phyloP scores from a whole-genome alignment of 2,113 vertebrate genomes.

The Corvus hawaiiensis region DNA sequence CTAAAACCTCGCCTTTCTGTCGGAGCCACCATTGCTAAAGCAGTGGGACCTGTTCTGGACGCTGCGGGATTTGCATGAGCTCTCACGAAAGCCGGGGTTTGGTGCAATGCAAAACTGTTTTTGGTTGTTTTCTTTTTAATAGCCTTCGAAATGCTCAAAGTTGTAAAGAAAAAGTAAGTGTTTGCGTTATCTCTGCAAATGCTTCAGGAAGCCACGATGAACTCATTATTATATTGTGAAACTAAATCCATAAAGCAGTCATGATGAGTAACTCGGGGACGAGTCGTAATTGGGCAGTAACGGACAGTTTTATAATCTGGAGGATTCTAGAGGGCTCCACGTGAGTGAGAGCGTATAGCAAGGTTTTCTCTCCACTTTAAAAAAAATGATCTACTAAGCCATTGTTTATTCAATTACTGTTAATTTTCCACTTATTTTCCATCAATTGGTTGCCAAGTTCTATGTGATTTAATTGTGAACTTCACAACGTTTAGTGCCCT shows the following conservation, averaged over 20 bases:
- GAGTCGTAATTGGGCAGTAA: background rate
- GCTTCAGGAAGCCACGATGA: constrained; percentile 48
- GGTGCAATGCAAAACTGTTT: background rate
- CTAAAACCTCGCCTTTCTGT: background rate
- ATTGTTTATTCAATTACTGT: background rate
- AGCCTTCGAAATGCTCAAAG: background rate
- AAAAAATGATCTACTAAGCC: background rate
- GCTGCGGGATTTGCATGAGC: background rate
- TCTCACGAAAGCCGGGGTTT: background rate
- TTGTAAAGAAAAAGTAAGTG: background rate
- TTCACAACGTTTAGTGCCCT: background rate
- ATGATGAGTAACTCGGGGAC: constrained; percentile 35
- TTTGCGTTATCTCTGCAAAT: constrained; percentile 45
- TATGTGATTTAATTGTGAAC: background rate
- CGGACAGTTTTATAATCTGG: background rate
- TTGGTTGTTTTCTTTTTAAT: background rate
- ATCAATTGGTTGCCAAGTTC: background rate
- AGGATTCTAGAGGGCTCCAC: background rate
- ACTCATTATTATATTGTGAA: constrained; percentile 56
- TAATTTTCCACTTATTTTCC: constrained; percentile 4
- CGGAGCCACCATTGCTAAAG: background rate
- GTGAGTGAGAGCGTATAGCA: background rate
- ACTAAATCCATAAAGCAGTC: constrained; percentile 44
- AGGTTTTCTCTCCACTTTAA: background rate
- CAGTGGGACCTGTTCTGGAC: background rate